Base-by-base conservation (phyloP, 2,797 vertebrate species). In the Limosa lapponica region DNA sequence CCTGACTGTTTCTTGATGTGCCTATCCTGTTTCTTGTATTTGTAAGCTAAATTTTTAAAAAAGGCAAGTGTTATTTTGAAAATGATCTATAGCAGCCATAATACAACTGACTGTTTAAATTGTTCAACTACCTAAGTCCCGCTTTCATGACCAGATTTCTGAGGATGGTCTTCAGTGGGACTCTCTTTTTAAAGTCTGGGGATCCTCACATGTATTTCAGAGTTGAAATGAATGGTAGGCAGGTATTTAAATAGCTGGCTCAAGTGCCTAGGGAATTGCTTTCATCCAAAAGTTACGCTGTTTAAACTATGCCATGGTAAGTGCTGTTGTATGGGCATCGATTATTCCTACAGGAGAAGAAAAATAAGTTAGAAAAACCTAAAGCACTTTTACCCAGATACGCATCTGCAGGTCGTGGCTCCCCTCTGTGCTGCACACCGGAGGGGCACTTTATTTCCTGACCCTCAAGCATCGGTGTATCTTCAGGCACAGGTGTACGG, bases 371-470 rank as follows among this genome's bases (percentile, higher is more conserved):
- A 4, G 2, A 55, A 13, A 23, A 61, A 25, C 55, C 25, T 36
- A n/a, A 41, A 43, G 32, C 59, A 28, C 34, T 57, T 62, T 34
- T 36, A 65, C 17, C 27, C n/a, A 16, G 48, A 12, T 19, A 8
- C 2, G 2, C 8, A 0, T 2, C 22, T 51, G 4, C 43, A 0
- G 0, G 13, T 43, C 4, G 1, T 19, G 48, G 28, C 48, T 77
- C 8, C 77, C 25, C 37, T 18, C 49, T 28, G 22, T 0, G 48
- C 34, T 11, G 41, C 62, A 0, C 59, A 1, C 5, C 2, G 1
- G 15, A 5, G 57, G 67, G 32, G 9, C 25, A 1, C 43, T 3
- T 6, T 6, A 6, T 12, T 8, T 48, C 14, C 43, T 18, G 48
- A 25, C 49, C 43, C 39, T 77, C 19, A 5, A 59, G 32, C 52